Evolutionary conservation across 1,140 invertebrate genomes (phyloP).

Genomic region (Cyrtorhinus lividipennis): DNA sequence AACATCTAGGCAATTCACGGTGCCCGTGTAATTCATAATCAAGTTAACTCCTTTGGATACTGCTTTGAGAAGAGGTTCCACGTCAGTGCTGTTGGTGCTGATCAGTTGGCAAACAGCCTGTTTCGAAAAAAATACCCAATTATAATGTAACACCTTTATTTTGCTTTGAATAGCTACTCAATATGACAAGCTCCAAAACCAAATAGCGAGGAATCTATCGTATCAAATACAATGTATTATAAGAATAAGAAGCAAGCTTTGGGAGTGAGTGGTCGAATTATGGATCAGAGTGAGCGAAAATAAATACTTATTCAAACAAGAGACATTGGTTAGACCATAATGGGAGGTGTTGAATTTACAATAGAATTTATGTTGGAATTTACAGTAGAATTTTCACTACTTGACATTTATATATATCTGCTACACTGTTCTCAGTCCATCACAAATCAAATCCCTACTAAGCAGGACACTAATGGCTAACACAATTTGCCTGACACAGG

Average conservation of each 20-base stretch:
- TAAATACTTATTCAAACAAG: not conserved
- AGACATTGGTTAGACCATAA: too few relatives aligned
- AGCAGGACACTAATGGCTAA: too few relatives aligned
- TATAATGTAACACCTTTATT: not conserved
- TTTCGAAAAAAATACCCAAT: not conserved
- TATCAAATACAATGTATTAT: too few relatives aligned
- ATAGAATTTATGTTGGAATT: too few relatives aligned
- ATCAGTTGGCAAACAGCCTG: not conserved
- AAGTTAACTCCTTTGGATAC: slow-evolving; percentile 54
- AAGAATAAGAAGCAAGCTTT: not conserved
- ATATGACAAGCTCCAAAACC: too few relatives aligned
- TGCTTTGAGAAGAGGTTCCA: slow-evolving; percentile 38
- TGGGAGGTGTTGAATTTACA: too few relatives aligned
- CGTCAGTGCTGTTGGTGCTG: slow-evolving; percentile 28
- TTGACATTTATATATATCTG: too few relatives aligned
- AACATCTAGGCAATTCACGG: slow-evolving; percentile 46
- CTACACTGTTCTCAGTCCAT: too few relatives aligned
- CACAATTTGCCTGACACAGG: too few relatives aligned
- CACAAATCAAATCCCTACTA: too few relatives aligned
- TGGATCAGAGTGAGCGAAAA: not conserved
- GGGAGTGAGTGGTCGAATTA: not conserved
- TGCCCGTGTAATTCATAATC: slow-evolving; percentile 70
- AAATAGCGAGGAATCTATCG: not conserved
- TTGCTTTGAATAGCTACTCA: not conserved
- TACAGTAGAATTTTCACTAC: too few relatives aligned